These are phyloP conservation scores for Bergia sp. DNA, from an alignment of 92 coral and sea anemone species.

Conservation along the genomic window DNA sequence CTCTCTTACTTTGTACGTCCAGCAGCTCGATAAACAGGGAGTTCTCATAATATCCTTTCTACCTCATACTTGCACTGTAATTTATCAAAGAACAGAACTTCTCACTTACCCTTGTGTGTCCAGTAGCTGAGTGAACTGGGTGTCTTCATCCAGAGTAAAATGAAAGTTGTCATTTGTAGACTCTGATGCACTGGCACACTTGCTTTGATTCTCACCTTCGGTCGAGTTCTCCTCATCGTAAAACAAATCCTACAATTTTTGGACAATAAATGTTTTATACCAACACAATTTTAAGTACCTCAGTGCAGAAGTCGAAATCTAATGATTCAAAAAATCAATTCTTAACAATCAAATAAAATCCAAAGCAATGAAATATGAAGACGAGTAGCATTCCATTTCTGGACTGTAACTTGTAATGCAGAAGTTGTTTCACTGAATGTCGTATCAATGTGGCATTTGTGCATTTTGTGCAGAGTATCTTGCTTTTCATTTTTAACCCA, in stretches of 20 bases:
- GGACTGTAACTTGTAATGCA: no score
- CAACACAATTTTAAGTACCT: neutral
- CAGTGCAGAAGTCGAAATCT: neutral
- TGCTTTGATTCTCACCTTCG: conserved; percentile 49
- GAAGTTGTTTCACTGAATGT: no score
- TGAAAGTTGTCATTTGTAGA: conserved; percentile 69
- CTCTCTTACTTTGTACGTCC: no score
- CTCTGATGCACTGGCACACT: conserved; percentile 43
- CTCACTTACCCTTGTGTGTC: conserved; percentile 92
- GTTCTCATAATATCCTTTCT: no score
- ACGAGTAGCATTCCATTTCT: no score
- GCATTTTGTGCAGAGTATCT: no score
- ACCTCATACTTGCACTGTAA: neutral
- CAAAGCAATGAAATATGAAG: no score
- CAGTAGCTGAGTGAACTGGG: conserved; percentile 94
- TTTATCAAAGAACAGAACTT: no score
- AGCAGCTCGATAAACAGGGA: no score
- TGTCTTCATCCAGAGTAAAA: conserved; percentile 95
- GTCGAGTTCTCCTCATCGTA: conserved; percentile 63
- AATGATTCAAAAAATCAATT: neutral
- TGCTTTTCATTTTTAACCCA: no score
- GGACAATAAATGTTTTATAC: neutral
- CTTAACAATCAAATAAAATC: neutral
- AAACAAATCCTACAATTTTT: conserved; percentile 75
- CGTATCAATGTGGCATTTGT: no score